Percentiles rank a stretch among this genome's conserved stretches.
Evolutionary conservation across 2,113 vertebrate genomes (phyloP).

Genomic region (Empidonax alnorum): DNA sequence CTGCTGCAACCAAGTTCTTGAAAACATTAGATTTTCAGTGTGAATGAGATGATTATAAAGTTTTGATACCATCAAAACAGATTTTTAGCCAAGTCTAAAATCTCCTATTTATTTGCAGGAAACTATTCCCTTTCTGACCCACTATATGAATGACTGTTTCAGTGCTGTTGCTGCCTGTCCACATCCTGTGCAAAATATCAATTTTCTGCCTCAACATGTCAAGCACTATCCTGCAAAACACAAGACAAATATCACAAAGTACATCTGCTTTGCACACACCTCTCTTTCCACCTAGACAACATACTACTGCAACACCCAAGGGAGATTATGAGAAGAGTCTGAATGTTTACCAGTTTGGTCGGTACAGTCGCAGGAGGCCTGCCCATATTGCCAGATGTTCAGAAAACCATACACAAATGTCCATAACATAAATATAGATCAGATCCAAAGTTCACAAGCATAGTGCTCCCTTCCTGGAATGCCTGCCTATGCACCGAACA

Average conservation of each 20-base stretch:
- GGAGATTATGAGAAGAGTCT: neutral
- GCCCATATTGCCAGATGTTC: neutral
- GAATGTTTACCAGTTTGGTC: neutral
- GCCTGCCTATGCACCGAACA: neutral
- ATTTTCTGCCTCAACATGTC: neutral
- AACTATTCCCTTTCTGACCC: neutral
- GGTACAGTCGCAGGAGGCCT: neutral
- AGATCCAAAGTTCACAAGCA: neutral
- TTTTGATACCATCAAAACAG: neutral
- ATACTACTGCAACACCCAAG: neutral
- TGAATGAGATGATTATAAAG: neutral
- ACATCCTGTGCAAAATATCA: neutral
- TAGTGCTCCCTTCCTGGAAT: neutral
- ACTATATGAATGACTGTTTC: neutral
- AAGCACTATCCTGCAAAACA: neutral
- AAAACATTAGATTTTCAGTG: neutral
- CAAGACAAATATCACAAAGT: neutral
- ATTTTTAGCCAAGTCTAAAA: neutral
- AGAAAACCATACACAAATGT: neutral
- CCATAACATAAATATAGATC: neutral
- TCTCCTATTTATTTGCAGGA: neutral
- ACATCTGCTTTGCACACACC: neutral
- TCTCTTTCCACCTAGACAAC: neutral
- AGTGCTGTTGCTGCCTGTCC: neutral
- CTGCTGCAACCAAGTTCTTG: neutral